These are phyloP conservation scores for Rhagoletis zephyria DNA, from an alignment of 1,140 invertebrate species.

Conservation along the genomic window DNA sequence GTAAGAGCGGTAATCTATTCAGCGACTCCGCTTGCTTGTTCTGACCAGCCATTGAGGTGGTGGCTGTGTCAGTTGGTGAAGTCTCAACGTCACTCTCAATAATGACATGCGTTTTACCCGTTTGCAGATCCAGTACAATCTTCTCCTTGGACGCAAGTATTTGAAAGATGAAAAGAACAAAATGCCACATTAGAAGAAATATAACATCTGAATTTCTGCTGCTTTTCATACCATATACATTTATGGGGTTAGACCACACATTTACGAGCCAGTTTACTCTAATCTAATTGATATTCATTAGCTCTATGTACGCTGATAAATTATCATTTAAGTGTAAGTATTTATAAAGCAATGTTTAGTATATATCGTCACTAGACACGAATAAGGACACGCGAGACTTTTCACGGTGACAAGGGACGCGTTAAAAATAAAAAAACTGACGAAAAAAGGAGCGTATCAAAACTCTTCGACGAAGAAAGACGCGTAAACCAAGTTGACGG, in stretches of 20 bases:
- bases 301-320: too few relatives aligned
- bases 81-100: conserved; percentile 59
- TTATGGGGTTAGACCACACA: not conserved
- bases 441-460: too few relatives aligned
- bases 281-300: too few relatives aligned
- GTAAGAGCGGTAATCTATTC: conserved; percentile 34
- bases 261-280: too few relatives aligned
- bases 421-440: too few relatives aligned
- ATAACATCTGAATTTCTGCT: not conserved
- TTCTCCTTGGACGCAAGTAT: conserved; percentile 54
- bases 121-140: conserved; percentile 54
- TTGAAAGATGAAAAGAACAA: conserved; percentile 12
- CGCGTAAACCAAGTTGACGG: too few relatives aligned
- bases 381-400: too few relatives aligned
- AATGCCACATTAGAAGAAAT: conserved; percentile 1
- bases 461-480: too few relatives aligned
- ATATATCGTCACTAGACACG: too few relatives aligned
- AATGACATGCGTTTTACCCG: conserved; percentile 55
- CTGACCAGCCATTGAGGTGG: conserved; percentile 54
- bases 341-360: too few relatives aligned
- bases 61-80: conserved; percentile 57
- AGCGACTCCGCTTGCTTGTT: conserved; percentile 30
- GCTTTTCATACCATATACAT: not conserved
- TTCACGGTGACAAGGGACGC: too few relatives aligned
- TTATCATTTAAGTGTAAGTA: too few relatives aligned